These are phyloP conservation scores for Umimayanthus kanabou DNA, from an alignment of 92 coral and sea anemone genomes.

Conservation along the genomic window DNA sequence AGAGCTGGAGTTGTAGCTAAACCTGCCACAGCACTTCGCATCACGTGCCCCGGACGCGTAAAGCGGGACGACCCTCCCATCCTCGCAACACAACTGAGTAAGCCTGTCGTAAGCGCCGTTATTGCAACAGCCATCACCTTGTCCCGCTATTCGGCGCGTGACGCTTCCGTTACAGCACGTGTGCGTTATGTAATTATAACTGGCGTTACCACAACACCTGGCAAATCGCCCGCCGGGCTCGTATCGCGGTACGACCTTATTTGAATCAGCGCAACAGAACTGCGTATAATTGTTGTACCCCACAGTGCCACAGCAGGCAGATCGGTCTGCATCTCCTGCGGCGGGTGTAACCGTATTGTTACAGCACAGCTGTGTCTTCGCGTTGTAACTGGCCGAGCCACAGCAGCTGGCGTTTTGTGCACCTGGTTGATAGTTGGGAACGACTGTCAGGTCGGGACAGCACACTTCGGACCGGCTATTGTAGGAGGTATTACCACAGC, in stretches of 20 bases:
- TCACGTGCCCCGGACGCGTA: constrained; percentile 15
- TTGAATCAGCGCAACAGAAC: constrained; percentile 39
- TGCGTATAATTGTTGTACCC: constrained; percentile 42
- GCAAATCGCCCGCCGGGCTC: constrained; percentile 32
- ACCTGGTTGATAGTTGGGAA: constrained; percentile 31
- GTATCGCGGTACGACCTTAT: constrained; percentile 17
- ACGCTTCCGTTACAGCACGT: constrained; percentile 46
- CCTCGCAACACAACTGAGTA: constrained; percentile 34
- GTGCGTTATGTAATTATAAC: constrained; percentile 36
- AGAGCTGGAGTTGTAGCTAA: constrained; percentile 16
- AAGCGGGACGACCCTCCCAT: constrained; percentile 31
- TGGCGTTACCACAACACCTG: constrained; percentile 45
- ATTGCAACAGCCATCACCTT: constrained; percentile 37
- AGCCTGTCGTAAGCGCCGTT: constrained; percentile 18
- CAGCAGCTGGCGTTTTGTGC: constrained; percentile 43
- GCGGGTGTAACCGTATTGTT: not conserved
- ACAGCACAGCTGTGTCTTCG: constrained; percentile 35
- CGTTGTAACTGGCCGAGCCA: constrained; percentile 38
- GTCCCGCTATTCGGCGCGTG: not conserved
- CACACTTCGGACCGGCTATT: constrained; percentile 41
- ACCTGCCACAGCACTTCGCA: constrained; percentile 49
- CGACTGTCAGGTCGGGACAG: constrained; percentile 35
- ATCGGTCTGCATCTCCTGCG: constrained; percentile 1
- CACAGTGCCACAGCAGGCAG: constrained; percentile 45
- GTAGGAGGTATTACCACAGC: constrained; percentile 46